These are phyloP conservation scores for Heliconius hewitsoni DNA, from an alignment of 1,140 invertebrate genomes.

Conservation along the genomic window DNA sequence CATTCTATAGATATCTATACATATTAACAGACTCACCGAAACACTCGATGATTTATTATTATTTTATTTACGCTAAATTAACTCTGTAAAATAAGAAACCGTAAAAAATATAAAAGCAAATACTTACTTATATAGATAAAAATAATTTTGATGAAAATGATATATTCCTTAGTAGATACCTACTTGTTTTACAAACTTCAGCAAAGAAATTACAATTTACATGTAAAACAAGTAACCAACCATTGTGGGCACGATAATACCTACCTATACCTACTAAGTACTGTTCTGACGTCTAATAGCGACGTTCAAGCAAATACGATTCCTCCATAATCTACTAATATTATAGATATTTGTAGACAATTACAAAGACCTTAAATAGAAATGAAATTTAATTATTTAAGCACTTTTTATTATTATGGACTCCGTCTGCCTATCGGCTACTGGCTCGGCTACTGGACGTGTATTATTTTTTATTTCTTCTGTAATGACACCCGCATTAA, in stretches of 20 bases:
- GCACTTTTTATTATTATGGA: background rate
- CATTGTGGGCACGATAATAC: background rate
- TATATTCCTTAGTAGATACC: background rate
- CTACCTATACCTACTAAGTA: background rate
- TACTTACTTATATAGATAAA: too few relatives aligned
- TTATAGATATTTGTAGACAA: slow-evolving; percentile 5
- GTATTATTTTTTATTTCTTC: background rate
- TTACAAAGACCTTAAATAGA: slow-evolving; percentile 2
- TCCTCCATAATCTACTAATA: background rate
- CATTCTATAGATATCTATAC: too few relatives aligned
- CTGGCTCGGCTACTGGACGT: background rate
- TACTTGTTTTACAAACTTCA: background rate
- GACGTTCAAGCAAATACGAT: background rate
- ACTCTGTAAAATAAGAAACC: too few relatives aligned
- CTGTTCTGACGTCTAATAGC: slow-evolving; percentile 1
- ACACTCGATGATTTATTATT: too few relatives aligned
- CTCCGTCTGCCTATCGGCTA: background rate
- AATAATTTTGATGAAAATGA: too few relatives aligned
- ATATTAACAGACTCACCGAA: too few relatives aligned
- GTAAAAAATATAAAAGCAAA: too few relatives aligned
- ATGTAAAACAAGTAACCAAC: background rate
- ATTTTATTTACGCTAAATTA: too few relatives aligned
- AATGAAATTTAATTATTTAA: slow-evolving; percentile 2
- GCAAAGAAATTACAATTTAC: background rate
- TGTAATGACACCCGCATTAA: background rate